Base-by-base conservation (phyloP, 2,888 invertebrate species). In the Invenusta paracnida region DNA sequence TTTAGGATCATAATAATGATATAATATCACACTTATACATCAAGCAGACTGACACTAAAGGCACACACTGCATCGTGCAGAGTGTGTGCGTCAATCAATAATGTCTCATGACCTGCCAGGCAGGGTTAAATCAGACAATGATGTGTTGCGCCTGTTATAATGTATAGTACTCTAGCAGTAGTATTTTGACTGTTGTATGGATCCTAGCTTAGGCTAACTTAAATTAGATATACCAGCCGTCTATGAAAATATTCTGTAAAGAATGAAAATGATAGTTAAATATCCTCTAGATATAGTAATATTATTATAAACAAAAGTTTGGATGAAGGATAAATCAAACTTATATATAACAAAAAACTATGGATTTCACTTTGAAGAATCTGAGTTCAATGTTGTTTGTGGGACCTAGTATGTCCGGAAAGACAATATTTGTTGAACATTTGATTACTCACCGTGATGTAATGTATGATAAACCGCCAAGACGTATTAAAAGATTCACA, bases 351-450 rank as follows among this genome's bases (percentile, higher is more conserved):
- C n/a, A n/a, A n/a, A n/a, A 5, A 73, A 73, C 5, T 23, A 73
- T 73, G 73, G 73, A 73, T 73, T 73, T 73, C 23, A 73, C 2
- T 2, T 73, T 23, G 23, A 73, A 73, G 27, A 5, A 73, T 23
- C 5, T 73, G 27, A 73, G 73, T 25, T 73, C 73, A 5, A 73
- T 73, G 73, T 25, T 73, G 27, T 5, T 73, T 2, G 73, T 73
- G 73, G 73, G 73, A 23, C 73, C 23, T 5, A 73, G 73, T 25
- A 73, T 73, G 73, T 73, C 73, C 2, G 73, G 73, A 23, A 73
- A 73, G 73, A 73, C 73, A 73, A 73, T 23, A 73, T 73, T 73
- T 73, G 73, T 73, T 23, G 27, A 73, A 73, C 5, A 73, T 23
- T 5, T 73, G 17, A 73, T 73, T 73, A n/a, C 73, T 73, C 73